phyloP scores from a whole-genome alignment of 2,113 vertebrate genomes.

The Acrocephalus arundinaceus region DNA sequence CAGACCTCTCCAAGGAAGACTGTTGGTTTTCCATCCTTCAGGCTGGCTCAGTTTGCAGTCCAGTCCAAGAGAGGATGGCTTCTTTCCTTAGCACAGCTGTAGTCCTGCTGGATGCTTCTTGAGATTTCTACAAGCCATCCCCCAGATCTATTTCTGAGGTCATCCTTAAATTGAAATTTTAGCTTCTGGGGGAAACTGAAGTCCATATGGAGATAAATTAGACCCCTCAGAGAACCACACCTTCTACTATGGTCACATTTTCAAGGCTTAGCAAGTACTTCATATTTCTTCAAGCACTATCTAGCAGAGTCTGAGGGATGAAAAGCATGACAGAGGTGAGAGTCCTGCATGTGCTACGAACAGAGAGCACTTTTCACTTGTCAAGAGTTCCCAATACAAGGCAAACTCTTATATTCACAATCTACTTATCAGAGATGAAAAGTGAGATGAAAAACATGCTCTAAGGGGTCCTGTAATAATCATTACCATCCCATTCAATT shows the following conservation, averaged over 20 bases:
- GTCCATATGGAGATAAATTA: background rate
- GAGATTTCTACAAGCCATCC: background rate
- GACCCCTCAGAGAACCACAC: rapidly evolving
- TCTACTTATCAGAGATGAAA: background rate
- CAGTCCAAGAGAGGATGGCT: background rate
- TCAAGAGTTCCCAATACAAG: background rate
- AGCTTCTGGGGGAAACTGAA: background rate
- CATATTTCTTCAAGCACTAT: background rate
- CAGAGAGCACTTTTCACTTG: background rate
- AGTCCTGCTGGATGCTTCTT: background rate
- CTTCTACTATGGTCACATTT: background rate
- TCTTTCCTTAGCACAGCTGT: background rate
- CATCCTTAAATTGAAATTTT: background rate
- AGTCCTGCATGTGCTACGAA: background rate
- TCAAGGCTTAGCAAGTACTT: background rate
- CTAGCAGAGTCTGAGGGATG: rapidly evolving
- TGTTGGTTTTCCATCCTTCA: background rate
- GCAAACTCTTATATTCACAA: background rate
- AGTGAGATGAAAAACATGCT: background rate
- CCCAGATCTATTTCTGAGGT: background rate
- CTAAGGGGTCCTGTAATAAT: background rate
- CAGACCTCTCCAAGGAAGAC: background rate
- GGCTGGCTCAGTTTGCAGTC: background rate
- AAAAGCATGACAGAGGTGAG: background rate
- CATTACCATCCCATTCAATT: background rate